phyloP scores from a whole-genome alignment of 2,113 vertebrate genomes.

The Calypte anna region DNA sequence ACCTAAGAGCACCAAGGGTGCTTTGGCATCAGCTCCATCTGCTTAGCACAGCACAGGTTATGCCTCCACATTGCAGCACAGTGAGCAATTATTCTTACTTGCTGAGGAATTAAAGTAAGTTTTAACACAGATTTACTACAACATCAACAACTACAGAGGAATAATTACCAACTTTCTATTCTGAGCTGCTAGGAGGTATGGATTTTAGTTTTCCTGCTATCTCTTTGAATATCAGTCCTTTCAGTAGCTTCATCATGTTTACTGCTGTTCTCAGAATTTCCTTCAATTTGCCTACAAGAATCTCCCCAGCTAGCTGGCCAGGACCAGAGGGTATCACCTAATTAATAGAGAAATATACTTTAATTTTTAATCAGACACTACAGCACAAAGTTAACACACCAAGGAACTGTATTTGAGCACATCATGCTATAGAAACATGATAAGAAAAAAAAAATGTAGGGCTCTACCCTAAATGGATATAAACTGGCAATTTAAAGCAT shows the following conservation, averaged over 20 bases:
- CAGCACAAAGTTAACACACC: neutral
- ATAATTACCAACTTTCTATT: neutral
- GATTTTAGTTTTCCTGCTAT: neutral
- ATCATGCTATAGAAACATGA: neutral
- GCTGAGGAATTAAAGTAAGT: neutral
- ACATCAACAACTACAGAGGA: neutral
- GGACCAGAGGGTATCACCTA: neutral
- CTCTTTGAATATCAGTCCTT: neutral
- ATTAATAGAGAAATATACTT: neutral
- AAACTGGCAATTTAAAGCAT: neutral
- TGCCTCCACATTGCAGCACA: accelerated
- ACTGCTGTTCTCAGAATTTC: neutral
- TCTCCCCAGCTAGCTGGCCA: neutral
- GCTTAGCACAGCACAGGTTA: neutral
- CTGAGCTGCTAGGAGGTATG: neutral
- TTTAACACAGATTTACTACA: neutral
- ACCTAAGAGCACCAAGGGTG: neutral
- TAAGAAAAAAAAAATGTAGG: neutral
- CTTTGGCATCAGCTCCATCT: accelerated
- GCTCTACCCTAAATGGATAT: neutral
- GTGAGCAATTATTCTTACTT: neutral
- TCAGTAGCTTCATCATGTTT: neutral
- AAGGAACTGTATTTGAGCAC: neutral
- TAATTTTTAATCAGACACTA: neutral
- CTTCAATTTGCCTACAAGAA: neutral